A percentile compares a stretch with the other conserved stretches of the same genome.
phyloP scores from a whole-genome alignment of 1,140 invertebrate species.

The Drosophila sproati region DNA sequence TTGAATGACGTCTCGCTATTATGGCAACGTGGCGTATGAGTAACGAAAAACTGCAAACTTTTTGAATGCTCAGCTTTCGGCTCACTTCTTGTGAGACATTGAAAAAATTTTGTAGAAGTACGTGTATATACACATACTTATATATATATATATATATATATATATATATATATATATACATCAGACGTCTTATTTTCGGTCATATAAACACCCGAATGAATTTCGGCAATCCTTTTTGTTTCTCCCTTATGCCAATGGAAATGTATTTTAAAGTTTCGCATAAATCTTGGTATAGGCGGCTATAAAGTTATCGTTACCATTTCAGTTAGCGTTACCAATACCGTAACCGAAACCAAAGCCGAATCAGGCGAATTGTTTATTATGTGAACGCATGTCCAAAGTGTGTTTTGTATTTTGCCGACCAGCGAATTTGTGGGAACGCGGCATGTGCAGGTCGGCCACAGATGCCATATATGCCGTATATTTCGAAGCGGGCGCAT shows the following conservation, averaged over 20 bases:
- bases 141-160: neutral
- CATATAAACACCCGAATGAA: conserved; percentile 64
- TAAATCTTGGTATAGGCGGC: conserved; percentile 62
- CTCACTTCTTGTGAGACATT: conserved; percentile 51
- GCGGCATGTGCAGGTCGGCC: conserved; percentile 56
- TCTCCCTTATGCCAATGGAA: conserved; percentile 52
- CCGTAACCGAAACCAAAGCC: conserved; percentile 8
- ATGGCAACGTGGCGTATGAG: conserved; percentile 63
- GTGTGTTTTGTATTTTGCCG: conserved; percentile 39
- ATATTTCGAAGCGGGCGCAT: neutral
- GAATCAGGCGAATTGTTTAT: conserved; percentile 40
- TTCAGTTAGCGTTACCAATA: too few species aligned
- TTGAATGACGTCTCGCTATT: conserved; percentile 9
- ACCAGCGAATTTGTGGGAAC: conserved; percentile 49
- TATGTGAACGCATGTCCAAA: conserved; percentile 30
- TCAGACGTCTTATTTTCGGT: conserved; percentile 77
- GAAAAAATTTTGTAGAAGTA: conserved; percentile 8
- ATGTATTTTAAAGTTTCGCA: conserved; percentile 70
- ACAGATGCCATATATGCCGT: conserved; percentile 19
- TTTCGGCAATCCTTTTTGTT: conserved; percentile 34
- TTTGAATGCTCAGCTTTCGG: conserved; percentile 25
- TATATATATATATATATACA: conserved; percentile 39
- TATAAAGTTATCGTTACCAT: conserved; percentile 8
- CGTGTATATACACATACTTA: neutral
- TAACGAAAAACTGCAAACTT: conserved; percentile 57